A percentile compares a stretch with the other conserved stretches of the same genome.
These are phyloP conservation scores for Kryptolebias ocellatus DNA, from an alignment of 2,797 vertebrate genomes.

Conservation along the genomic window DNA sequence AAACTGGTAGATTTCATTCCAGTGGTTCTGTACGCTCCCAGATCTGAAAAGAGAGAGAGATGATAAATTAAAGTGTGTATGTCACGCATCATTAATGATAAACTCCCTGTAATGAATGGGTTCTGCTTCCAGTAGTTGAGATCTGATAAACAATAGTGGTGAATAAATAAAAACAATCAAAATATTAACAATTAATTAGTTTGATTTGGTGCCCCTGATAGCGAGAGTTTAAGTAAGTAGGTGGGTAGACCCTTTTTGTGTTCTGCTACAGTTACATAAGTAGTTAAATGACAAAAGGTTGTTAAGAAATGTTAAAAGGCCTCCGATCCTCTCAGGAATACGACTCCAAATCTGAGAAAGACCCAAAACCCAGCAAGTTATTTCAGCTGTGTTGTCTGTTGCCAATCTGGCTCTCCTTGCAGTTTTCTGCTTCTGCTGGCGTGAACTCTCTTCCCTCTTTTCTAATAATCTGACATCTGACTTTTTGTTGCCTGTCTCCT, in stretches of 20 bases:
- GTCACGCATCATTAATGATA: too few relatives aligned
- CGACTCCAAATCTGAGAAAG: background rate
- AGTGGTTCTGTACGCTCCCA: slow-evolving; percentile 96
- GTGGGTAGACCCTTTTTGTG: too few relatives aligned
- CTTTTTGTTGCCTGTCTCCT: slow-evolving; percentile 21
- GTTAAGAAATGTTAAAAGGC: background rate
- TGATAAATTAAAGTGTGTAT: slow-evolving; percentile 1
- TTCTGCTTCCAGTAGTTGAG: too few relatives aligned
- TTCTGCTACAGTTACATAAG: background rate
- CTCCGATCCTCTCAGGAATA: background rate
- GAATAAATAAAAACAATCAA: too few relatives aligned
- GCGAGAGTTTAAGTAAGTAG: too few relatives aligned
- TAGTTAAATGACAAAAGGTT: background rate
- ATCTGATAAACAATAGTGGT: too few relatives aligned
- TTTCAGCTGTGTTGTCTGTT: background rate
- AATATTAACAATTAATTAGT: too few relatives aligned
- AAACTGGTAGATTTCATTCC: slow-evolving; percentile 98
- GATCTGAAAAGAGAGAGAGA: slow-evolving; percentile 83
- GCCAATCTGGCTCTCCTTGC: background rate
- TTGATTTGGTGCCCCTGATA: too few relatives aligned
- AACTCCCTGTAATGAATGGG: too few relatives aligned
- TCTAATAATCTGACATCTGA: slow-evolving; percentile 15
- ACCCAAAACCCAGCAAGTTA: background rate
- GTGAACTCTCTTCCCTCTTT: background rate
- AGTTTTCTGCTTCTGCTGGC: background rate